Conservation (phyloP, 2,797 vertebrate species). For the Agapornis canus region DNA sequence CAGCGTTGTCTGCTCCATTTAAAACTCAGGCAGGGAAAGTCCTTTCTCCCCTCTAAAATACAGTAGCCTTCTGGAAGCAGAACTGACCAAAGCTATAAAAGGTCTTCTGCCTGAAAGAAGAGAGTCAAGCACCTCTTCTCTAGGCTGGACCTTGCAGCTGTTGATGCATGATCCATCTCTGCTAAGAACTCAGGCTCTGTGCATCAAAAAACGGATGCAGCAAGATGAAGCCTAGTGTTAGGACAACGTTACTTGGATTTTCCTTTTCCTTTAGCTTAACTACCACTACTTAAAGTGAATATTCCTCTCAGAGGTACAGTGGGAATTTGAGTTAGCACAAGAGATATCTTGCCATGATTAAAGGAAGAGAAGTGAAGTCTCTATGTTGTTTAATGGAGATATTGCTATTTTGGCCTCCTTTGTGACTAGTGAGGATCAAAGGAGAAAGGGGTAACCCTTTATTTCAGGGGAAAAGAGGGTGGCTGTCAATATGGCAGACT, state of each 20-base stretch:
- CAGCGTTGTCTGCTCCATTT: not conserved
- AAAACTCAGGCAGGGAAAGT: not conserved
- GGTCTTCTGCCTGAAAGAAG: not conserved
- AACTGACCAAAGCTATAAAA: not conserved
- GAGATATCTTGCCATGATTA: not conserved
- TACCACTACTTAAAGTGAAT: not conserved
- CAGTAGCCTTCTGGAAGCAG: not conserved
- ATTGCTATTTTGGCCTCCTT: not conserved
- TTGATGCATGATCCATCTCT: not conserved
- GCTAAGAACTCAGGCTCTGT: not conserved
- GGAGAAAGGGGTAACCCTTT: not conserved
- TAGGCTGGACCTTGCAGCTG: not conserved
- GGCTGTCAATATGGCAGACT: fast-evolving
- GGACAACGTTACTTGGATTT: not conserved
- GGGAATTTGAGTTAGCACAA: not conserved
- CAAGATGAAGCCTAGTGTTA: not conserved
- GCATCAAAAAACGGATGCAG: not conserved
- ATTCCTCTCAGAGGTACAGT: not conserved
- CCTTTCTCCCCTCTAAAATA: not conserved
- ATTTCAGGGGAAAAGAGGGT: not conserved
- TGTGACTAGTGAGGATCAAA: not conserved
- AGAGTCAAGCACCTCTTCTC: not conserved
- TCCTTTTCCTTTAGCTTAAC: not conserved
- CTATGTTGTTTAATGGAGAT: not conserved
- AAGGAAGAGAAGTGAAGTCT: not conserved